Base-by-base conservation (phyloP, 2,113 vertebrate genomes). In the Festucalex cinctus region DNA sequence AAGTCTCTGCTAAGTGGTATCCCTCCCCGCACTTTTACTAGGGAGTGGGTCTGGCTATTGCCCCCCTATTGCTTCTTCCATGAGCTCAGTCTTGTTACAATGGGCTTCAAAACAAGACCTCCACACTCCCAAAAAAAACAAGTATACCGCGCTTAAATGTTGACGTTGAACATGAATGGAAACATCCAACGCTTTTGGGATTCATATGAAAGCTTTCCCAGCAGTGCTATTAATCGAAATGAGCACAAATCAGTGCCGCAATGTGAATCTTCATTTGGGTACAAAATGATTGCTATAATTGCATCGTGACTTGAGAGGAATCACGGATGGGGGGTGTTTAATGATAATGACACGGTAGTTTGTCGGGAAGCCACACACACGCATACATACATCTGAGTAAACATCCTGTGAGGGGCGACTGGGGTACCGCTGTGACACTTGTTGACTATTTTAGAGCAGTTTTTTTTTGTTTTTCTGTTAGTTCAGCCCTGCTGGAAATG, bases 361-460 rank as follows among this genome's bases (percentile, higher is more conserved):
- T 41, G 28, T 71, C 28, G 28, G 24, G 62, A 64, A 44, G 62
- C 22, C 0, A 39, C 20, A 56, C 22, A 56, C 48, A 69, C 54
- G 51, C 39, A 41, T 17, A 63, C 39, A 73, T 43, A 6, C 65
- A 73, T 77, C 64, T 86, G 75, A 68, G 73, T 74, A 86, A 88
- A 89, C 88, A 89, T 89, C 87, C 87, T 82, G 80, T 81, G 73
- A 59, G 64, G 28, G 2, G 19, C 70, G 76, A 69, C 53, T 57
- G 32, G 54, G 35, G 9, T 63, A 61, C 58, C 46, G 53, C 68
- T 28, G 68, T 80, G 79, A 76, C 70, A 70, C 75, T 85, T 78
- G 74, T 78, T 82, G 80, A 76, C 78, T 71, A 85, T 48, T 82
- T 83, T 72, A 64, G 62, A 49, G 61, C 63, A 37, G 13, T 69